phyloP scores from a whole-genome alignment of 1,140 invertebrate species.

The Aphelenchoides fujianensis region DNA sequence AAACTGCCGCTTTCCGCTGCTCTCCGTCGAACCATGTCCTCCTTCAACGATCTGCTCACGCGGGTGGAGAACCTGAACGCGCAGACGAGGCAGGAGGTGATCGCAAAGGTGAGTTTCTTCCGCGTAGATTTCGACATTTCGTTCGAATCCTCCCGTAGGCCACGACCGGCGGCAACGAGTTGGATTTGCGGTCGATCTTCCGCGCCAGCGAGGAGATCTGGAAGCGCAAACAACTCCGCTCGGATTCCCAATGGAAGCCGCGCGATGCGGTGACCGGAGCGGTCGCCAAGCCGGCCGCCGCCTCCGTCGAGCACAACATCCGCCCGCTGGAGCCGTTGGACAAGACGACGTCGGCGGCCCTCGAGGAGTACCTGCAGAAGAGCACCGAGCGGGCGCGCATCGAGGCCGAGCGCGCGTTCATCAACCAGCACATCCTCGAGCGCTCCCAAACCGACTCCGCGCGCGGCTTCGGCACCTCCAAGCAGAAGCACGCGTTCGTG shows the following conservation, averaged over 20 bases:
- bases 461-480: background rate
- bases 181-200: slow-evolving; percentile 32
- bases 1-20: too few species aligned
- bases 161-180: background rate
- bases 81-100: background rate
- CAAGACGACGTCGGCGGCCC: background rate
- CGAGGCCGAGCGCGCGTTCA: slow-evolving; percentile 44
- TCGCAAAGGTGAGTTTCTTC: background rate
- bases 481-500: slow-evolving; percentile 8
- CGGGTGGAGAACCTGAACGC: background rate
- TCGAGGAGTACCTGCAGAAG: slow-evolving; percentile 37
- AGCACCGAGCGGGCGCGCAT: slow-evolving; percentile 36
- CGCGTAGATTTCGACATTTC: background rate
- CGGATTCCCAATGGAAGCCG: slow-evolving; percentile 10
- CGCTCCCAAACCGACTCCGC: background rate
- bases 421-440: slow-evolving; percentile 51
- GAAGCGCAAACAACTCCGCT: slow-evolving; percentile 39
- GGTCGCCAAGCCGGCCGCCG: slow-evolving; percentile 13
- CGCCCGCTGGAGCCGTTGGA: background rate
- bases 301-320: slow-evolving; percentile 29
- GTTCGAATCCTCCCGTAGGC: background rate
- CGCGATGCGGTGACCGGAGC: slow-evolving; percentile 13
- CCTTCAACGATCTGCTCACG: background rate
- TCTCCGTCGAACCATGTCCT: too few species aligned
- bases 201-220: slow-evolving; percentile 46